Percentiles rank a stretch among this genome's conserved stretches.
Evolutionary conservation across 2,113 vertebrate species (phyloP).

Genomic region (Marcusenius ussheri): DNA sequence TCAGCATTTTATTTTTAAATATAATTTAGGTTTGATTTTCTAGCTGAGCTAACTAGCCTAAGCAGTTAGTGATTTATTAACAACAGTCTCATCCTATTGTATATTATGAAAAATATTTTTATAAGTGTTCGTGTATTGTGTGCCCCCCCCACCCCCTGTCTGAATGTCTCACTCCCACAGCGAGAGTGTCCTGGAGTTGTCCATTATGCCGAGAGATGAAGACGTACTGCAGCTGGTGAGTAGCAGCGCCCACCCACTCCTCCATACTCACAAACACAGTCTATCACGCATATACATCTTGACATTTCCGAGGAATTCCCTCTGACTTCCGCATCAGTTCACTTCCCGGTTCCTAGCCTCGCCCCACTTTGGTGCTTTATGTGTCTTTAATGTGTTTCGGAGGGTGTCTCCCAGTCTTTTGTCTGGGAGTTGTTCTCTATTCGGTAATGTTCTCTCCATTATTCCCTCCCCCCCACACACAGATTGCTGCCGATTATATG

Average conservation of each 20-base stretch:
- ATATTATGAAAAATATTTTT: neutral
- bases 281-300: neutral
- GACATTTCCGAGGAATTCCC: neutral
- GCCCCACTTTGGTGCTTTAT: neutral
- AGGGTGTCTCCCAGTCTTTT: neutral
- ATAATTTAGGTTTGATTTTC: neutral
- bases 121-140: neutral
- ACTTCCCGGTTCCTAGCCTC: neutral
- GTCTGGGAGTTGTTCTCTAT: neutral
- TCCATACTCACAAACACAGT: slow-evolving; percentile 7
- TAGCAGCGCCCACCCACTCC: slow-evolving; percentile 29
- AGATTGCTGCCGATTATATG: neutral
- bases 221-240: slow-evolving; percentile 96
- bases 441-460: neutral
- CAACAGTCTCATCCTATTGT: neutral
- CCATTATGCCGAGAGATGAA: slow-evolving; percentile 96
- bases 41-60: neutral
- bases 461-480: neutral
- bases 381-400: neutral
- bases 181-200: slow-evolving; percentile 83
- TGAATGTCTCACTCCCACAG: slow-evolving; percentile 49
- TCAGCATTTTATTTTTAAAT: neutral
- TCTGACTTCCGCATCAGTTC: neutral
- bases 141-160: neutral
- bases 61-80: neutral